Conservation (phyloP, 2,113 vertebrate species). For the Butastur rufipennis region DNA sequence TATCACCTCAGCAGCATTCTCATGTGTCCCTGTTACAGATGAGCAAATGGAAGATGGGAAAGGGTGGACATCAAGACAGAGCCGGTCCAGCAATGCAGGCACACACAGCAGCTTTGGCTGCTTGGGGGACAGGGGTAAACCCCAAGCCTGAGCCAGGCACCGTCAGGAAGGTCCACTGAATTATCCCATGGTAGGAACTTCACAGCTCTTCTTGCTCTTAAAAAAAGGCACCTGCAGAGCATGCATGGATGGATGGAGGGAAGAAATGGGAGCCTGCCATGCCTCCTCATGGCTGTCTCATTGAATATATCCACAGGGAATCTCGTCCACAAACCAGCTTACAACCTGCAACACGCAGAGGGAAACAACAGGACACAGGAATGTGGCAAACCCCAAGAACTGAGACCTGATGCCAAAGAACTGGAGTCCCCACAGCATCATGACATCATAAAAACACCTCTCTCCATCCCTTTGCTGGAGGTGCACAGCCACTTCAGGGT, state of each 20-base stretch:
- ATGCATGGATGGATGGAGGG: background rate
- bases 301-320: background rate
- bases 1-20: rapidly evolving
- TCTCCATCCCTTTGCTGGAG: background rate
- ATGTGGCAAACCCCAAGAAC: background rate
- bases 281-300: background rate
- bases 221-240: background rate
- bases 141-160: background rate
- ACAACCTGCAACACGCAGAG: background rate
- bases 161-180: background rate
- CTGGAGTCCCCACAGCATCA: background rate
- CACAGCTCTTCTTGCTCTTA: background rate
- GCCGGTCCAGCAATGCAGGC: rapidly evolving
- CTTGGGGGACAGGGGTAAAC: rapidly evolving
- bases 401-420: background rate
- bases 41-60: background rate
- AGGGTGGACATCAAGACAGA: background rate
- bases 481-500: rapidly evolving
- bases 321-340: background rate
- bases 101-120: background rate
- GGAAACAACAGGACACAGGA: background rate
- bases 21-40: background rate
- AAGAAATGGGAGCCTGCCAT: background rate
- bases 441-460: background rate
- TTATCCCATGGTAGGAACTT: background rate